phyloP scores from a whole-genome alignment of 2,113 vertebrate genomes.

The Pachyramphus minor region DNA sequence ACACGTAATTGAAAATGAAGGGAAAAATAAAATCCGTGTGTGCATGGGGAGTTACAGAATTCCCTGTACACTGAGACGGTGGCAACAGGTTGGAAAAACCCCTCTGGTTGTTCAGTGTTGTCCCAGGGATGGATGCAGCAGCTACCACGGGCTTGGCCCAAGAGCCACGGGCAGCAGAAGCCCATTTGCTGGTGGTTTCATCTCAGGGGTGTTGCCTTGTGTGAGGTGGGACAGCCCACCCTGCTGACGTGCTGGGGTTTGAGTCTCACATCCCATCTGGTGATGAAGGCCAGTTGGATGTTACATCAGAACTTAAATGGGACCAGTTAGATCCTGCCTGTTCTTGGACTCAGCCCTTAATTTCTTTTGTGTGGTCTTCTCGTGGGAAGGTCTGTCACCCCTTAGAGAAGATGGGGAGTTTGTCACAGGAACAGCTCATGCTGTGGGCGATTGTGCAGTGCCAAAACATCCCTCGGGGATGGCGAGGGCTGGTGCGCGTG shows the following conservation, averaged over 20 bases:
- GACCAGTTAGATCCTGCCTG: not conserved
- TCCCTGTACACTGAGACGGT: not conserved
- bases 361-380: not conserved
- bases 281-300: not conserved
- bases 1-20: constrained; percentile 1
- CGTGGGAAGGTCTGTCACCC: not conserved
- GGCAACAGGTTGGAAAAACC: not conserved
- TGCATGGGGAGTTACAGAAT: not conserved
- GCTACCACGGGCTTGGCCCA: not conserved
- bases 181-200: not conserved
- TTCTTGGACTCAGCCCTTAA: not conserved
- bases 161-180: not conserved
- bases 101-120: not conserved
- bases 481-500: not conserved
- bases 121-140: not conserved
- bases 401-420: not conserved
- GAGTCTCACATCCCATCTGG: not conserved
- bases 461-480: not conserved
- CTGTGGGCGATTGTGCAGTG: not conserved
- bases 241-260: rapidly evolving
- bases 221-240: not conserved
- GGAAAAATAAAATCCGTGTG: not conserved
- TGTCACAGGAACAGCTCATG: rapidly evolving
- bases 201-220: not conserved
- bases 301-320: not conserved